These are phyloP conservation scores for Gortyna flavago DNA, from an alignment of 2,888 invertebrate genomes.

Conservation along the genomic window DNA sequence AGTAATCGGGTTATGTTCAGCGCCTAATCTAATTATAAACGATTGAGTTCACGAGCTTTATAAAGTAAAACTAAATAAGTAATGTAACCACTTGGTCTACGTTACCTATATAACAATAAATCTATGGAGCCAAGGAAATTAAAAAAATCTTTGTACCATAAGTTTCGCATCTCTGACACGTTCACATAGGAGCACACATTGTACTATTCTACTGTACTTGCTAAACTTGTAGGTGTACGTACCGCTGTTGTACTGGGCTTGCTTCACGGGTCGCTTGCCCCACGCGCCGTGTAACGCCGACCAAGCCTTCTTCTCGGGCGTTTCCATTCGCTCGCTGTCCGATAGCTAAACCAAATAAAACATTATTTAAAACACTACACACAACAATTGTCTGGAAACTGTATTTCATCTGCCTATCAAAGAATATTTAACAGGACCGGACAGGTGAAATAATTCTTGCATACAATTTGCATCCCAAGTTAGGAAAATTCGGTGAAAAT, in stretches of 20 bases:
- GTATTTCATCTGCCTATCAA: neutral
- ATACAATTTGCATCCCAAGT: slow-evolving; percentile 55
- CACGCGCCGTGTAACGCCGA: slow-evolving; percentile 93
- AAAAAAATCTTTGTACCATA: neutral
- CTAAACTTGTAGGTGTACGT: slow-evolving; percentile 28
- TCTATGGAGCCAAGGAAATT: neutral
- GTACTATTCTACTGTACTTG: neutral
- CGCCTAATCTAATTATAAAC: slow-evolving; percentile 22
- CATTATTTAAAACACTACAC: neutral
- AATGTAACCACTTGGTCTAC: slow-evolving; percentile 27
- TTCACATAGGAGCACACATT: neutral
- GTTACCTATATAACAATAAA: slow-evolving; percentile 1
- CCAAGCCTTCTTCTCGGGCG: slow-evolving; percentile 92
- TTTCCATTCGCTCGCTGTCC: slow-evolving; percentile 75
- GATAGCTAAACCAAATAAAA: slow-evolving; percentile 37
- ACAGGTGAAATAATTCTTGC: slow-evolving; percentile 44
- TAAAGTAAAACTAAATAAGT: slow-evolving; percentile 23
- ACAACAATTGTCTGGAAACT: neutral
- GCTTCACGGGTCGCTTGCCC: slow-evolving; percentile 92
- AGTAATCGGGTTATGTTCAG: slow-evolving; percentile 28
- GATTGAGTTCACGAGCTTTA: slow-evolving; percentile 19
- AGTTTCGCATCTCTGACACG: neutral
- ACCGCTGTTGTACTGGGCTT: slow-evolving; percentile 81
- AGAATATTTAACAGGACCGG: neutral
- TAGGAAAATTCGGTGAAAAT: slow-evolving; percentile 39